Conservation (phyloP, 2,113 vertebrate genomes). For the Protobothrops flavoviridis region DNA sequence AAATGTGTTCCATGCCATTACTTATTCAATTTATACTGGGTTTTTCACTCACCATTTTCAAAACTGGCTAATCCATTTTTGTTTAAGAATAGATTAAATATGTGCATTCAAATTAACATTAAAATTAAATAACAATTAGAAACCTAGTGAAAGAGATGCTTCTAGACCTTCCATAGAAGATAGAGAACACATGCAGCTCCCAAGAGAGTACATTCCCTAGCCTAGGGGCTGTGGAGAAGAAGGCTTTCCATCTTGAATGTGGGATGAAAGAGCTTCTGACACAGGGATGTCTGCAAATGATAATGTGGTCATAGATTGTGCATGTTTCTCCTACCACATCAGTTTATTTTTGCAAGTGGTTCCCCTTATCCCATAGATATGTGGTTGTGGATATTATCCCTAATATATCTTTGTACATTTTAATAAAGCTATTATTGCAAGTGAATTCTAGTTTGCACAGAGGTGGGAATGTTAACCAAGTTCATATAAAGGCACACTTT, state of each 20-base stretch:
- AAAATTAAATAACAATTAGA: neutral
- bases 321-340: neutral
- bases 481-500: neutral
- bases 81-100: neutral
- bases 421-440: neutral
- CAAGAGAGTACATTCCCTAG: neutral
- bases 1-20: neutral
- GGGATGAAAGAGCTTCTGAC: neutral
- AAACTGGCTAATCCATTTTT: neutral
- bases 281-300: neutral
- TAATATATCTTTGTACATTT: neutral
- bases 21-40: neutral
- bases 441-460: neutral
- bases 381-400: neutral
- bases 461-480: neutral
- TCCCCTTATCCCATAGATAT: neutral
- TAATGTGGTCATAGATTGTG: neutral
- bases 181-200: neutral
- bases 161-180: neutral
- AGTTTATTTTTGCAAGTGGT: neutral
- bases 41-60: neutral
- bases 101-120: neutral
- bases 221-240: neutral
- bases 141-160: neutral
- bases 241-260: neutral